phyloP scores from a whole-genome alignment of 2,888 invertebrate genomes.

The Chymomyza procnemis region DNA sequence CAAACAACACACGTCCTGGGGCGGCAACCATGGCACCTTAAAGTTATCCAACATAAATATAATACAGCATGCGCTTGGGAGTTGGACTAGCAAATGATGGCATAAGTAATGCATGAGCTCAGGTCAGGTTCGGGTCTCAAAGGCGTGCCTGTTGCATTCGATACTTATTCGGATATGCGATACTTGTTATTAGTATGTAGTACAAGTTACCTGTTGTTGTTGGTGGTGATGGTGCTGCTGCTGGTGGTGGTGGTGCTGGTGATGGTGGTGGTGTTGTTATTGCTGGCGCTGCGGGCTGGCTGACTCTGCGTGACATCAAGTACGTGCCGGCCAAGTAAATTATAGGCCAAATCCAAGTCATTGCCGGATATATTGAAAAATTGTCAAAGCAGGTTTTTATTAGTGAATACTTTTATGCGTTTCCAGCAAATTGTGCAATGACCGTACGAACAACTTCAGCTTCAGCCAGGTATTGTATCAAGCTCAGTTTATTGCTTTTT shows the following conservation, averaged over 20 bases:
- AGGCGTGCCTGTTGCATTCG: conserved; percentile 46
- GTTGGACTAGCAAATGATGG: conserved; percentile 26
- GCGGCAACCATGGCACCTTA: neutral
- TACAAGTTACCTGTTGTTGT: neutral
- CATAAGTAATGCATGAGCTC: conserved; percentile 67
- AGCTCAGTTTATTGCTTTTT: conserved; percentile 21
- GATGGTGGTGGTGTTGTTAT: too few relatives aligned
- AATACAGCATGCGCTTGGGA: neutral
- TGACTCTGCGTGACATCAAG: conserved; percentile 50
- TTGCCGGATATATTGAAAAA: conserved; percentile 25
- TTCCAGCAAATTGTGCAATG: neutral
- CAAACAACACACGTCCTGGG: neutral
- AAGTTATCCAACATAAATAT: neutral
- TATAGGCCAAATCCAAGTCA: conserved; percentile 56
- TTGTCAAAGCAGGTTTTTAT: conserved; percentile 38
- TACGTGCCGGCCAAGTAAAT: conserved; percentile 64
- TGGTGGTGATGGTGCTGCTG: neutral
- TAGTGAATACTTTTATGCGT: neutral
- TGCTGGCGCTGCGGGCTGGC: conserved; percentile 29
- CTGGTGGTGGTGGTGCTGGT: too few relatives aligned
- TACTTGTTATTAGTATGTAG: neutral
- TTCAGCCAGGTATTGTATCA: neutral
- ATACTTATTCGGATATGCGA: neutral
- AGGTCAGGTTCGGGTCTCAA: neutral
- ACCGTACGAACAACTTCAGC: neutral